These are phyloP conservation scores for Chromoteleia sp. DNA, from an alignment of 2,888 invertebrate species.

Conservation along the genomic window DNA sequence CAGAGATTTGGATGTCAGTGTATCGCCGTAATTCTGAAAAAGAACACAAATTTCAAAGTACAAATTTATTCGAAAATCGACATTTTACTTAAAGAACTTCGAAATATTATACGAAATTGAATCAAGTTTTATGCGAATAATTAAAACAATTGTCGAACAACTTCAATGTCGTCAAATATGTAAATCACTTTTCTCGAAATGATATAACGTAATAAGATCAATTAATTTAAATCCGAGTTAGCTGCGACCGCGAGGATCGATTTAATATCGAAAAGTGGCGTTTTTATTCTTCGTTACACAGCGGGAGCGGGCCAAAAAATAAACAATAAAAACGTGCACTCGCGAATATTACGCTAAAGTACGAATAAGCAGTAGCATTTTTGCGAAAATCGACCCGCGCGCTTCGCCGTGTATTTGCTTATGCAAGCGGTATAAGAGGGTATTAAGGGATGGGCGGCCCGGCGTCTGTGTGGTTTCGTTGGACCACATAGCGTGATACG, in stretches of 20 bases:
- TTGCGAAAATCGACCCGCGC: slow-evolving; percentile 70
- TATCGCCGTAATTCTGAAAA: too few relatives aligned
- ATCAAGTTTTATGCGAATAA: too few relatives aligned
- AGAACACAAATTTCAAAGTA: too few relatives aligned
- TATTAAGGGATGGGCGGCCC: slow-evolving; percentile 75
- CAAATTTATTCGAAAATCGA: too few relatives aligned
- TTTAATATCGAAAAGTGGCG: slow-evolving; percentile 55
- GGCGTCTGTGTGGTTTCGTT: slow-evolving; percentile 84
- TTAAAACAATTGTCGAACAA: too few relatives aligned
- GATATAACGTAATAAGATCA: too few relatives aligned
- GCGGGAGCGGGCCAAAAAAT: slow-evolving; percentile 43
- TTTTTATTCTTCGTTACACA: slow-evolving; percentile 40
- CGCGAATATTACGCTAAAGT: slow-evolving; percentile 61
- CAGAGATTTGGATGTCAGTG: too few relatives aligned
- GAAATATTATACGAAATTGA: too few relatives aligned
- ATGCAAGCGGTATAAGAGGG: slow-evolving; percentile 76
- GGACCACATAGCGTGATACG: slow-evolving; percentile 84
- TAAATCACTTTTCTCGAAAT: too few relatives aligned
- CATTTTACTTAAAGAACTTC: too few relatives aligned
- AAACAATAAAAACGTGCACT: slow-evolving; percentile 61
- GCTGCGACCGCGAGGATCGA: slow-evolving; percentile 12
- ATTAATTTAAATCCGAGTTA: background rate
- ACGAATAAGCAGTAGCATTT: slow-evolving; percentile 63
- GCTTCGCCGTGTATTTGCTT: slow-evolving; percentile 78
- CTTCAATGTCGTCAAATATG: too few relatives aligned